phyloP scores from a whole-genome alignment of 2,888 invertebrate species.

The Cephus pygmeus region DNA sequence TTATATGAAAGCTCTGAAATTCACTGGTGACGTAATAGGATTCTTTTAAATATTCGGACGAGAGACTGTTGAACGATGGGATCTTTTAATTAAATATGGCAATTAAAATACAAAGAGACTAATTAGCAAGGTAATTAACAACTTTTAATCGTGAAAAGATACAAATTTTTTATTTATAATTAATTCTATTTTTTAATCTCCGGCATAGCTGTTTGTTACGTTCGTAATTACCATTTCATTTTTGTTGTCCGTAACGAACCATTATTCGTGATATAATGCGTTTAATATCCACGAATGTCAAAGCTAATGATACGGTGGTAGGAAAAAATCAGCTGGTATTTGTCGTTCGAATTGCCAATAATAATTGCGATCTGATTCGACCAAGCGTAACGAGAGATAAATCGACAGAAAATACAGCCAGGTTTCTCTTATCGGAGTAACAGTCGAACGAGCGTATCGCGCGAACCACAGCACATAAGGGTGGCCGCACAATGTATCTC shows the following conservation, averaged over 20 bases:
- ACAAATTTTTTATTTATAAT: not conserved
- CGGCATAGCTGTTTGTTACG: too few relatives aligned
- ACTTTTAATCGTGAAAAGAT: not conserved
- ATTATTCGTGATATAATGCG: not conserved
- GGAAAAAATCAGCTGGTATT: not conserved
- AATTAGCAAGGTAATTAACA: not conserved
- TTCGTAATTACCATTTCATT: not conserved
- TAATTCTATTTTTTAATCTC: not conserved
- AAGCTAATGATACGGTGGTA: not conserved
- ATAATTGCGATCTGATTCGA: not conserved
- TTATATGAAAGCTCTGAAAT: not conserved
- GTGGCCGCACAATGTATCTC: not conserved
- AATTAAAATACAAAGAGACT: not conserved
- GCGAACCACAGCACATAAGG: not conserved
- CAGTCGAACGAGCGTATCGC: not conserved
- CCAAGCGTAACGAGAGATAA: not conserved
- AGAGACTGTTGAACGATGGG: not conserved
- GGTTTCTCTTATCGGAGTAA: not conserved
- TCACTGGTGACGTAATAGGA: not conserved
- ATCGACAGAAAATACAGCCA: not conserved
- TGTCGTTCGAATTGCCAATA: not conserved
- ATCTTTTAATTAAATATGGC: not conserved
- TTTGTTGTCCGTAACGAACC: not conserved
- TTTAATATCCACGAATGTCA: not conserved
- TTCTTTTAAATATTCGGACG: not conserved